Conservation (phyloP, 2,797 vertebrate species). For the Sarcophilus harrisii region DNA sequence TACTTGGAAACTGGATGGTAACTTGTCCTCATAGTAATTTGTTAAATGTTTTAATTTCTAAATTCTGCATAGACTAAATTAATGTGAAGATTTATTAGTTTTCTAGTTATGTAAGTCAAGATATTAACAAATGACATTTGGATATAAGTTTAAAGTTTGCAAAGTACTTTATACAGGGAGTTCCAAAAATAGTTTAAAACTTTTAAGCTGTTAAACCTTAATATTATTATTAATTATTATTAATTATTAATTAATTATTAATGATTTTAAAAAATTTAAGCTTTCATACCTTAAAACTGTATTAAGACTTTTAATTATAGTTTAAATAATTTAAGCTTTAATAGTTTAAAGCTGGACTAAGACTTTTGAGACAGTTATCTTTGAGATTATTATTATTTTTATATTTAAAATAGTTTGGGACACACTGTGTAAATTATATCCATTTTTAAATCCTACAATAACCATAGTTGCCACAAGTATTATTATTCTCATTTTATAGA, state of each 20-base stretch:
- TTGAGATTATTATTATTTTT: background rate
- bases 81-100: background rate
- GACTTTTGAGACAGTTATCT: background rate
- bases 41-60: background rate
- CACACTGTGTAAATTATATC: background rate
- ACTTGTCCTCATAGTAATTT: background rate
- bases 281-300: background rate
- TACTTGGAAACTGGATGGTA: background rate
- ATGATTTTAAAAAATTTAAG: too few relatives aligned
- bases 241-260: too few relatives aligned
- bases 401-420: background rate
- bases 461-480: background rate
- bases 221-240: too few relatives aligned
- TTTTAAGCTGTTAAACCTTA: background rate
- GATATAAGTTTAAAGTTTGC: background rate
- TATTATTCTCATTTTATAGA: background rate
- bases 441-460: background rate
- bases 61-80: background rate
- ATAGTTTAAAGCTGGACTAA: background rate
- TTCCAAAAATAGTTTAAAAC: background rate
- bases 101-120: background rate
- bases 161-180: background rate
- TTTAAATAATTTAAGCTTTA: background rate
- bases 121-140: background rate
- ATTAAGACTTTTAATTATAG: background rate